A percentile compares a stretch with the other conserved stretches of the same genome.
Conservation (phyloP, 2,888 invertebrate species). For the Eupithecia tripunctaria region DNA sequence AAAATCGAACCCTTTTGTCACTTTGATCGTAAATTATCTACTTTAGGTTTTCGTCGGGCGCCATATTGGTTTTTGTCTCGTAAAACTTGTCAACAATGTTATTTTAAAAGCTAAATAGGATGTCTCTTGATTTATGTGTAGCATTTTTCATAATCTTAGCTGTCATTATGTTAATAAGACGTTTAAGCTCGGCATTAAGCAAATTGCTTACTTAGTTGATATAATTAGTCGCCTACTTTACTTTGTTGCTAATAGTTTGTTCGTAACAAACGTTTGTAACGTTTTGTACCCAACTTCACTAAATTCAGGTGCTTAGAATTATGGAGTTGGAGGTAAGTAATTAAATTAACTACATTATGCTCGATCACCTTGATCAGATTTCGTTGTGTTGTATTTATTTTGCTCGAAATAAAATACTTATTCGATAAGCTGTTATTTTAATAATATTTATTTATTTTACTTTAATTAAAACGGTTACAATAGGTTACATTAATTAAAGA, state of each 20-base stretch:
- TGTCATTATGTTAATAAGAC: constrained; percentile 13
- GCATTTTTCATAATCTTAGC: constrained; percentile 17
- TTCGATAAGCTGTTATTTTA: too few species aligned
- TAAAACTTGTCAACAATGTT: constrained; percentile 67
- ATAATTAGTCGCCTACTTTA: background rate
- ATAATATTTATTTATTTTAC: too few species aligned
- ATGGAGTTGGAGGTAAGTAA: too few species aligned
- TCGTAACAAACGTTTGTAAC: too few species aligned
- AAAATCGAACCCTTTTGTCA: constrained; percentile 68
- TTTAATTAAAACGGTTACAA: too few species aligned
- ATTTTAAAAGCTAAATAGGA: constrained; percentile 36
- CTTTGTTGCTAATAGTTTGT: background rate
- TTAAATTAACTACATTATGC: too few species aligned
- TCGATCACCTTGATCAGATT: too few species aligned
- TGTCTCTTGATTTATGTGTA: constrained; percentile 30
- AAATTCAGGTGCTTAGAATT: too few species aligned
- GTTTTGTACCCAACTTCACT: too few species aligned
- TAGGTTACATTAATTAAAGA: too few species aligned
- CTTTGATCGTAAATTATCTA: constrained; percentile 77
- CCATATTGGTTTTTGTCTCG: constrained; percentile 75
- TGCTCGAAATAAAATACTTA: too few species aligned
- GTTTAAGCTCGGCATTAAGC: background rate
- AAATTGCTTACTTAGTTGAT: background rate
- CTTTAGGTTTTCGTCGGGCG: constrained; percentile 72
- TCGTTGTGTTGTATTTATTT: too few species aligned